Evolutionary conservation across 2,797 vertebrate genomes (phyloP).

Genomic region (Amphiprion clarkii): DNA sequence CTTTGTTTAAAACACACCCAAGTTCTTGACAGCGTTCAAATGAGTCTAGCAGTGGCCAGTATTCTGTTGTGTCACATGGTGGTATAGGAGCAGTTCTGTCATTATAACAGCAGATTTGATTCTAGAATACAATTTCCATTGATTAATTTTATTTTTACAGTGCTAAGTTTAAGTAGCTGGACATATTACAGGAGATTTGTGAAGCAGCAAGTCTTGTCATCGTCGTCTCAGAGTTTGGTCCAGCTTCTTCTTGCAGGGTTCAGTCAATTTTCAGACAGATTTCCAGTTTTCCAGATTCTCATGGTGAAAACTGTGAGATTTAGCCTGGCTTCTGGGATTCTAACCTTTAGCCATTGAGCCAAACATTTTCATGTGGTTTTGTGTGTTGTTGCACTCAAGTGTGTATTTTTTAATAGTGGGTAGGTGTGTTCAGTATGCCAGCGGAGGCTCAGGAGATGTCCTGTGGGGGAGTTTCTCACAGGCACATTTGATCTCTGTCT

Average conservation of each 20-base stretch:
- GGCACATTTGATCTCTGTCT: slow-evolving; percentile 72
- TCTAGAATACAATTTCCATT: background rate
- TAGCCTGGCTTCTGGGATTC: background rate
- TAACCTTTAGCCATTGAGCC: slow-evolving; percentile 31
- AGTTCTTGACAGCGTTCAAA: slow-evolving; percentile 1
- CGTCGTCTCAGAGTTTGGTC: background rate
- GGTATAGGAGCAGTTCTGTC: background rate
- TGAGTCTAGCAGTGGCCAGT: slow-evolving; percentile 19
- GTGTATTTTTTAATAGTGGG: slow-evolving; percentile 12
- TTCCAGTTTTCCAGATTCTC: slow-evolving; percentile 6
- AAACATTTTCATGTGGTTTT: background rate
- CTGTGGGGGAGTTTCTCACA: slow-evolving; percentile 67
- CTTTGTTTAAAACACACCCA: background rate
- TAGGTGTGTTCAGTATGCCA: slow-evolving; percentile 14
- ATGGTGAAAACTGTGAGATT: slow-evolving; percentile 27
- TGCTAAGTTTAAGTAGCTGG: background rate
- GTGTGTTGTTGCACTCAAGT: background rate
- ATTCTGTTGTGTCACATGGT: background rate
- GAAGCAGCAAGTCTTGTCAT: slow-evolving; percentile 9
- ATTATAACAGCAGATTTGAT: background rate
- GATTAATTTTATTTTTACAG: background rate
- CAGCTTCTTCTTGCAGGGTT: slow-evolving; percentile 1
- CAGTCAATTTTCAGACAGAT: slow-evolving; percentile 6
- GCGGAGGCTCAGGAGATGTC: slow-evolving; percentile 35
- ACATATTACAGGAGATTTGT: slow-evolving; percentile 7